Evolutionary conservation across 2,113 vertebrate species (phyloP).

Genomic region (Microtus richardsoni): DNA sequence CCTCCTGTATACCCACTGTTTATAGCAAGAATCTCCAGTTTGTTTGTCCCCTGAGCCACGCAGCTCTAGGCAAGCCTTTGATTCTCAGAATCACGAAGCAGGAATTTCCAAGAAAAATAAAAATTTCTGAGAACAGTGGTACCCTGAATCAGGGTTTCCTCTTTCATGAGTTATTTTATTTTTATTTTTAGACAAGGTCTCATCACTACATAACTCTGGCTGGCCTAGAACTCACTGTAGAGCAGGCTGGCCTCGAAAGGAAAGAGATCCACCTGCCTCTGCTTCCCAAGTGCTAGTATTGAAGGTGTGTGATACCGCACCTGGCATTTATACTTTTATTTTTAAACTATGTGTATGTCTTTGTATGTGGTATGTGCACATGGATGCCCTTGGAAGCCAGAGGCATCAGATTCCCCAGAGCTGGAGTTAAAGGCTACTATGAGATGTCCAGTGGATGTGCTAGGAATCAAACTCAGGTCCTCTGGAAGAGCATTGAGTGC

Average conservation of each 20-base stretch:
- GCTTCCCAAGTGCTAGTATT: neutral
- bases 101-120: slow-evolving; percentile 14
- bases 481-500: neutral
- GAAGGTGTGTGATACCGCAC: neutral
- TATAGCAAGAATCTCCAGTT: neutral
- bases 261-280: neutral
- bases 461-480: neutral
- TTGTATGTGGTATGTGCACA: neutral
- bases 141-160: neutral
- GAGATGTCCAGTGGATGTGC: neutral
- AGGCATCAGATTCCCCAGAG: neutral
- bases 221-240: neutral
- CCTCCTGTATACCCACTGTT: neutral
- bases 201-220: neutral
- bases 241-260: neutral
- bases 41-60: neutral
- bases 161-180: neutral
- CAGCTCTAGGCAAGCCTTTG: neutral
- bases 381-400: neutral
- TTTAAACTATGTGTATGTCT: neutral
- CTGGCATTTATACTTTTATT: neutral
- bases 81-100: neutral
- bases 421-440: neutral
- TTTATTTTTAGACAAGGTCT: neutral
- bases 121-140: neutral